A percentile compares a stretch with the other conserved stretches of the same genome.
Conservation (phyloP, 2,888 invertebrate genomes). For the Marasmarcha lunaedactyla region DNA sequence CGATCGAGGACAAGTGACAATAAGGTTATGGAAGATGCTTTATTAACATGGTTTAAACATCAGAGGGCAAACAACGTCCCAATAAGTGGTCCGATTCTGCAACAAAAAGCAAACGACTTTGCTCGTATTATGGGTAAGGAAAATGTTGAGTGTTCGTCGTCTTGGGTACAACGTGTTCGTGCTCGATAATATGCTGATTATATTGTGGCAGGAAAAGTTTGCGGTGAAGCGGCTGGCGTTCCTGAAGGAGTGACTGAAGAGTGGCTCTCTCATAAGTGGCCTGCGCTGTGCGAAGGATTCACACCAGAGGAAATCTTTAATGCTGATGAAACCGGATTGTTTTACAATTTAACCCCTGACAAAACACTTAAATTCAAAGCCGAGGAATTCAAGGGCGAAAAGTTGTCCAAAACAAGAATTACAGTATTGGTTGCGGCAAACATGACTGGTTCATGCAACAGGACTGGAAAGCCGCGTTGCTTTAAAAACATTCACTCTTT, state of each 20-base stretch:
- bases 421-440: constrained; percentile 26
- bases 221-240: too few species aligned
- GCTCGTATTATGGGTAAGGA: too few species aligned
- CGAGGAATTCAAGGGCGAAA: too few species aligned
- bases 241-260: too few species aligned
- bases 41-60: too few species aligned
- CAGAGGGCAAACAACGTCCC: too few species aligned
- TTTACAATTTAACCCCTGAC: too few species aligned
- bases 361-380: too few species aligned
- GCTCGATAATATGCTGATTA: constrained; percentile 19
- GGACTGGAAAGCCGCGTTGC: constrained; percentile 24
- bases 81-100: too few species aligned
- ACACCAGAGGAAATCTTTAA: constrained; percentile 19
- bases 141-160: constrained; percentile 15
- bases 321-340: constrained; percentile 24
- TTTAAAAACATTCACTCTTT: constrained; percentile 17
- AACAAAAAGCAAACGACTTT: constrained; percentile 18
- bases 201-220: too few species aligned
- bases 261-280: too few species aligned
- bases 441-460: constrained; percentile 27
- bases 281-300: constrained; percentile 19
- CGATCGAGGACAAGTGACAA: constrained; percentile 18
- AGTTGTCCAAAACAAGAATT: constrained; percentile 26
- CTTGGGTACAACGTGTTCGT: constrained; percentile 21
- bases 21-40: constrained; percentile 17